phyloP scores from a whole-genome alignment of 2,797 vertebrate genomes.

The Sphenodon punctatus region DNA sequence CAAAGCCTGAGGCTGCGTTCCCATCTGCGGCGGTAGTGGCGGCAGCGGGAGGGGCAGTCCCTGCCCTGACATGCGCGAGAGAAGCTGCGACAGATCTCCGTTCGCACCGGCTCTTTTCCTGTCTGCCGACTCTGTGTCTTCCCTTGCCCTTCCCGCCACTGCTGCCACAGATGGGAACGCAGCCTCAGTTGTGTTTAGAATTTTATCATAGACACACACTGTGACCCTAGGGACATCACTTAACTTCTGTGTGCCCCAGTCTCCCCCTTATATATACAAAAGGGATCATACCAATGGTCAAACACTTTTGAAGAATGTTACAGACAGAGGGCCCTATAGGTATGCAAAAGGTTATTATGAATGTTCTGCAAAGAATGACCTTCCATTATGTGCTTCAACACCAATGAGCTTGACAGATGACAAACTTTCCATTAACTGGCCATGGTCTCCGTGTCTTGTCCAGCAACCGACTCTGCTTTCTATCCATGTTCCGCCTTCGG shows the following conservation, averaged over 20 bases:
- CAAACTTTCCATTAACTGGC: no score
- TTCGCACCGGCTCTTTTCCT: no score
- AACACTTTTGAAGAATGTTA: background rate
- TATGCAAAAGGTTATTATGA: background rate
- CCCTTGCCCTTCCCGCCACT: background rate
- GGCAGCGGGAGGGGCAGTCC: no score
- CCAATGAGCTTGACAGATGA: background rate
- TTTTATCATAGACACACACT: background rate
- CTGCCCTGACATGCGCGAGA: no score
- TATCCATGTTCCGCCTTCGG: no score
- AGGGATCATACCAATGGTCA: background rate
- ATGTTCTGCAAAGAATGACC: background rate
- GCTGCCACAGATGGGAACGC: no score
- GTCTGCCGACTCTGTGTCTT: accelerated
- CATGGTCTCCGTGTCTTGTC: no score
- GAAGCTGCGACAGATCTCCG: no score
- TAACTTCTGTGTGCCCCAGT: background rate
- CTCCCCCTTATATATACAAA: accelerated
- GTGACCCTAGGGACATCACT: background rate
- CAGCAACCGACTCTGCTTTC: no score
- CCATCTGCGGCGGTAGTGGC: no score
- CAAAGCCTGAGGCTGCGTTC: no score
- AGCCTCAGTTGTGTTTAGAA: no score
- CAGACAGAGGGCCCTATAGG: background rate
- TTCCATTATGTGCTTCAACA: background rate